Conservation (phyloP, 2,113 vertebrate genomes). For the Toxotes chatareus region DNA sequence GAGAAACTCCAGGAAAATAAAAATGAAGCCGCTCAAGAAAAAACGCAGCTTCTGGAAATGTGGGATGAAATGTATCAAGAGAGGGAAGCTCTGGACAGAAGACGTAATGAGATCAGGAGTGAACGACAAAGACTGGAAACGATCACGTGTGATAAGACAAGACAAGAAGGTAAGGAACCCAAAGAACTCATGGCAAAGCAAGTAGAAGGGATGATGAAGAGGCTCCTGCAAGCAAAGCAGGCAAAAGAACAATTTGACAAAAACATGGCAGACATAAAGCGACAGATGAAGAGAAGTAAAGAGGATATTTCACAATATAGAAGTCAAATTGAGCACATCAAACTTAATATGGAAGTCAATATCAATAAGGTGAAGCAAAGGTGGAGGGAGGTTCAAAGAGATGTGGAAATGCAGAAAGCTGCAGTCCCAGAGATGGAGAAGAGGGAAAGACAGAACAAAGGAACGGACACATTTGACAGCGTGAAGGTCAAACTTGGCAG, state of each 20-base stretch:
- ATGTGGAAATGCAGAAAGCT: slow-evolving; percentile 24
- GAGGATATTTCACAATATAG: slow-evolving; percentile 50
- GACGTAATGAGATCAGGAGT: slow-evolving; percentile 47
- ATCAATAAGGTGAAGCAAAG: slow-evolving; percentile 63
- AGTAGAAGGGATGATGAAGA: slow-evolving; percentile 49
- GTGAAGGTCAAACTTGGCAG: slow-evolving; percentile 45
- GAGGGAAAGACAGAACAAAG: slow-evolving; percentile 30
- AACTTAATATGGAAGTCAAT: slow-evolving; percentile 52
- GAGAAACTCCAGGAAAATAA: slow-evolving; percentile 55
- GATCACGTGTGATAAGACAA: slow-evolving; percentile 36
- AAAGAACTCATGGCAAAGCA: slow-evolving; percentile 28
- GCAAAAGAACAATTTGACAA: slow-evolving; percentile 56
- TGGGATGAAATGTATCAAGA: slow-evolving; percentile 63
- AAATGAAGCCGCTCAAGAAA: slow-evolving; percentile 61
- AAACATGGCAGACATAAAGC: slow-evolving; percentile 49
- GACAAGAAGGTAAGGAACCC: slow-evolving; percentile 37
- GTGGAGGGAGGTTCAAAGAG: slow-evolving; percentile 35
- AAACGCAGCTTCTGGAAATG: slow-evolving; percentile 62
- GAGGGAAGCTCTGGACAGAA: slow-evolving; percentile 53
- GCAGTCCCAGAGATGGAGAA: slow-evolving; percentile 30
- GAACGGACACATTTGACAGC: not conserved
- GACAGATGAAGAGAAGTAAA: slow-evolving; percentile 60
- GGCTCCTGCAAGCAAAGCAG: slow-evolving; percentile 53
- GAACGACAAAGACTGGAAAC: slow-evolving; percentile 56
- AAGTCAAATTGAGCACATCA: slow-evolving; percentile 66